Base-by-base conservation (phyloP, 2,113 vertebrate genomes). In the Catagonus wagneri region DNA sequence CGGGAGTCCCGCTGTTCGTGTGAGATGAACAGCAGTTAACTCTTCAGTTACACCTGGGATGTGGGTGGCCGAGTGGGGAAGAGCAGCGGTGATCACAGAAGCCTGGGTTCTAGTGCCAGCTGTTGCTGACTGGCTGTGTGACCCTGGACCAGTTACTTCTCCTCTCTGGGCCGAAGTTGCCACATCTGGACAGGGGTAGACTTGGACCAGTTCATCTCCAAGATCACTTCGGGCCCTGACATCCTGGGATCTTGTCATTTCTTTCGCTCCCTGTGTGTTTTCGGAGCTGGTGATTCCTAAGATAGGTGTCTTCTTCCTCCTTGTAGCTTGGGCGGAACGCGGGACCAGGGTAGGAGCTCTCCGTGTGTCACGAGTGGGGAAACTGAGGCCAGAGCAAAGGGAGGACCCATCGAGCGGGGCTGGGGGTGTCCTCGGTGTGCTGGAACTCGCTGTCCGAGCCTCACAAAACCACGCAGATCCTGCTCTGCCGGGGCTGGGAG, bases 221-320 rank as follows among this genome's bases (percentile, higher is more conserved):
- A 69, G 58, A 71, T 25, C 29, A 54, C 44, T 84, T 36, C 0
- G 3, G n/a, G n/a, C 74, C 83, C 39, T 60, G 66, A 36, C 44
- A 54, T 29, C 81, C 32, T 54, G 32, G 36, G 69, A 39, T 79
- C n/a, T n/a, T 20, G 17, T 44, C 1, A 15, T n/a, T 68, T 80
- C 81, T 66, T 88, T 71, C 60, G 14, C 17, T 36, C 17, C 29
- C 68, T 92, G 50, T 84, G 90, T 75, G 56, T 60, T 61, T 97
- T 87, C 15, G 14, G 34, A 76, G 66, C 32, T 9, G 34, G 15
- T 25, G 29, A n/a, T 65, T 17, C n/a, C 63, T 7, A 13, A 92
- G 75, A 66, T 58, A 11, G 23, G 68, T 72, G 71, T 86, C 39
- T 29, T 83, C 8, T 66, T 58, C 52, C 14, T 93, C 17, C 3